phyloP scores from a whole-genome alignment of 2,888 invertebrate genomes.

The Lepidocyrtoides sp. region DNA sequence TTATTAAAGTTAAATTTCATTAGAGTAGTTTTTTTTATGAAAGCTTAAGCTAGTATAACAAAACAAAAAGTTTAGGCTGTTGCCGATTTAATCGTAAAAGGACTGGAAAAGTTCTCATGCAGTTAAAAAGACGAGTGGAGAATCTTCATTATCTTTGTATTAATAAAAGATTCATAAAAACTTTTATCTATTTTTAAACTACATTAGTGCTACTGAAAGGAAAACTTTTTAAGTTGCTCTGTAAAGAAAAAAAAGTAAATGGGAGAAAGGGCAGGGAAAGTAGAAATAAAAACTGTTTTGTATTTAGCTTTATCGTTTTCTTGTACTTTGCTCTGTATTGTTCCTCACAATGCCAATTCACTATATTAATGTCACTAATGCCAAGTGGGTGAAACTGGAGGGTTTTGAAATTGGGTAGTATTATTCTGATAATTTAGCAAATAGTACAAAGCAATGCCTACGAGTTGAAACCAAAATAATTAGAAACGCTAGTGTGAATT shows the following conservation, averaged over 20 bases:
- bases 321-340: not conserved
- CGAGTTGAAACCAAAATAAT: too few relatives aligned
- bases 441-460: too few relatives aligned
- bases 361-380: too few relatives aligned
- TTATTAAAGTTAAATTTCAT: not conserved
- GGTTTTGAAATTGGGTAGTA: too few relatives aligned
- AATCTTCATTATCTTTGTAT: constrained; percentile 10
- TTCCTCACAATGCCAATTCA: too few relatives aligned
- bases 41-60: not conserved
- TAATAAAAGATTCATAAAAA: not conserved
- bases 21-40: not conserved
- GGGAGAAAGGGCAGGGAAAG: not conserved
- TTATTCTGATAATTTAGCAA: too few relatives aligned
- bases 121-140: not conserved
- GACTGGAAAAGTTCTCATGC: not conserved
- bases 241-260: not conserved
- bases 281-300: not conserved
- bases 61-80: not conserved
- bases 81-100: not conserved
- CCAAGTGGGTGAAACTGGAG: too few relatives aligned
- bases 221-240: not conserved
- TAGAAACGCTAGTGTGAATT: too few relatives aligned
- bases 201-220: not conserved
- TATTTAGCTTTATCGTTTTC: not conserved
- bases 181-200: constrained; percentile 24